Percentiles rank a stretch among this genome's conserved stretches.
phyloP scores from a whole-genome alignment of 2,113 vertebrate genomes.

The Labrus mixtus region DNA sequence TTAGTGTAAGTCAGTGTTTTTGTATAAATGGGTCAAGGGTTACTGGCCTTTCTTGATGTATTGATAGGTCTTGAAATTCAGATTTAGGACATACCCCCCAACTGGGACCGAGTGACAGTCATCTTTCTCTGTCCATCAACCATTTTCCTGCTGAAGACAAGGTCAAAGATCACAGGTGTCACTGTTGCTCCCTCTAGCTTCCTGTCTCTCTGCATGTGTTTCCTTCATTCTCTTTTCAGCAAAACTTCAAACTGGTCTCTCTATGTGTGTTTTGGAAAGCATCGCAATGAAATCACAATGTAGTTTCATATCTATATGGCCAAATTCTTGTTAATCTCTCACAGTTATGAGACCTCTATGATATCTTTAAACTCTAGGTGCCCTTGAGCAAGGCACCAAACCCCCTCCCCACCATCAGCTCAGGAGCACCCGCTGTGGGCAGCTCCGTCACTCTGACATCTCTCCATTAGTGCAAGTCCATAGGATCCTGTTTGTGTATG shows the following conservation, averaged over 20 bases:
- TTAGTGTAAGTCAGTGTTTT: too few relatives aligned
- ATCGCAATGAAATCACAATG: neutral
- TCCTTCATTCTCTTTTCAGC: conserved; percentile 73
- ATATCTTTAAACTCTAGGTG: neutral
- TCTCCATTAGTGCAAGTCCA: too few relatives aligned
- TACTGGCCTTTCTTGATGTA: neutral
- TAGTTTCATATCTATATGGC: neutral
- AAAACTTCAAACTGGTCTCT: conserved; percentile 33
- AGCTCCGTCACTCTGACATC: too few relatives aligned
- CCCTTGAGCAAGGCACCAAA: too few relatives aligned
- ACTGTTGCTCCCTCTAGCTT: conserved; percentile 69
- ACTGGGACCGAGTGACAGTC: conserved; percentile 33
- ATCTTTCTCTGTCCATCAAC: conserved; percentile 69
- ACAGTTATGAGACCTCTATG: neutral
- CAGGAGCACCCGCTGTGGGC: too few relatives aligned
- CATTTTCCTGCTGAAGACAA: conserved; percentile 79
- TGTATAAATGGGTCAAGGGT: neutral
- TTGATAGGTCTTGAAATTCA: neutral
- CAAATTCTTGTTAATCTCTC: neutral
- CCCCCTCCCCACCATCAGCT: too few relatives aligned
- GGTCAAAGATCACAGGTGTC: conserved; percentile 83
- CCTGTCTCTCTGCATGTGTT: conserved; percentile 72
- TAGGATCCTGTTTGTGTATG: too few relatives aligned
- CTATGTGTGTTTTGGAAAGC: conserved; percentile 4
- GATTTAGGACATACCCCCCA: conserved; percentile 11